Evolutionary conservation across 2,888 invertebrate genomes (phyloP), one percentile per base, ranked within the genome.

Genomic region (Carabus problematicus): DNA sequence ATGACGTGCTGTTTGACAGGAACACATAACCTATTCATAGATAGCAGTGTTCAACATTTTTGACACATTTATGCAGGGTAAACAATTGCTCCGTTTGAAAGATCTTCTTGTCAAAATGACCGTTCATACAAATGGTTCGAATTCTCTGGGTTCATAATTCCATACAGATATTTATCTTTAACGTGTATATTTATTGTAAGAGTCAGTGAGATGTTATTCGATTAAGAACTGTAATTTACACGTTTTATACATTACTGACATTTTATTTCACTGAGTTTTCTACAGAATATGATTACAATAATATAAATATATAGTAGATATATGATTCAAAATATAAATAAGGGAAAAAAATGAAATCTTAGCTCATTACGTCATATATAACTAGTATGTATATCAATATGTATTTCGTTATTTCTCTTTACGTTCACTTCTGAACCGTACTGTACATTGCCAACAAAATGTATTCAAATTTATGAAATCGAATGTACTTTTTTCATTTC

Each of bases 1-100:
- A 29, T 29, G 2, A 6, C 29, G 29, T 3, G 29, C 2, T 6
- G 29, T 29, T 3, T 29, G 29, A 60, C 67, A 67, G 67, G 67
- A 67, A 67, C 60, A 60, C 12, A n/a, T 55, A 41, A 55, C 41
- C 18, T n/a, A 64, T 54, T 9, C 7, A 45, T 67, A 60, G 67
- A 67, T 12, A 54, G 49, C 39, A 39, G 29, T 56, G 29, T 56
- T 14, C 42, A 67, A 67, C 59, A 60, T 59, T 58, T 59, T 56
- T 58, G 58, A 59, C 58, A 66, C 59, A 66, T 66, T 49, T 40
- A 58, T 54, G 67, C 67, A 67, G 67, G 67, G 67, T 67, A 67
- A 67, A 52, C 9, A 60, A 63, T 14, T 47, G 43, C 58, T 58
- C 43, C 18, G 59, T 59, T 64, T n/a, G 29, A 41, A 60, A 47